Evolutionary conservation across 2,797 vertebrate genomes (phyloP).

Genomic region (Gadopsis marmoratus): DNA sequence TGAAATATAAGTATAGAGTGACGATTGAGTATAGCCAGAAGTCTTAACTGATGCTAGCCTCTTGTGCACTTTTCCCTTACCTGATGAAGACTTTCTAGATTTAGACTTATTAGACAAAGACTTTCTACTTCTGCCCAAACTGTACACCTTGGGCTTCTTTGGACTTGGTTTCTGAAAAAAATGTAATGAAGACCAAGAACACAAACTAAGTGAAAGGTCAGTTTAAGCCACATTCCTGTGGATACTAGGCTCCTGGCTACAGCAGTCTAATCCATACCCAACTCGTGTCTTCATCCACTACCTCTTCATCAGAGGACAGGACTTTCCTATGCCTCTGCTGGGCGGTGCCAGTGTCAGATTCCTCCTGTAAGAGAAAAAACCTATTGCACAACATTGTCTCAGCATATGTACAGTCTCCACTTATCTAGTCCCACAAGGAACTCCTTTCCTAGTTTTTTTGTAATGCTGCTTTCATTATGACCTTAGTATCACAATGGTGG

Average conservation of each 20-base stretch:
- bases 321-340: neutral
- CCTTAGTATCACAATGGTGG: neutral
- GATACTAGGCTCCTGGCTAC: neutral
- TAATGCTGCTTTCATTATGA: neutral
- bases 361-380: constrained; percentile 33
- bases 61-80: constrained; percentile 14
- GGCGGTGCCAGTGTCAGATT: neutral
- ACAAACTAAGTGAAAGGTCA: neutral
- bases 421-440: neutral
- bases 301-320: constrained; percentile 61
- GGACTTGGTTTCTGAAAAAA: constrained; percentile 57
- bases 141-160: constrained; percentile 25
- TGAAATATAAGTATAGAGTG: neutral
- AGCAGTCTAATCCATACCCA: constrained; percentile 50
- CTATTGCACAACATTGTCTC: neutral
- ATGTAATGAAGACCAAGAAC: neutral
- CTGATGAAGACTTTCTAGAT: constrained; percentile 48
- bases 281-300: constrained; percentile 7
- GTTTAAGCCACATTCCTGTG: neutral
- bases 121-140: constrained; percentile 15
- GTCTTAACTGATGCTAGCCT: neutral
- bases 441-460: neutral
- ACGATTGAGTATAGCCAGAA: neutral
- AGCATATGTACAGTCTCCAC: neutral
- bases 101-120: constrained; percentile 19